Base-by-base conservation (phyloP, 2,888 invertebrate species). In the Nysson spinosus region DNA sequence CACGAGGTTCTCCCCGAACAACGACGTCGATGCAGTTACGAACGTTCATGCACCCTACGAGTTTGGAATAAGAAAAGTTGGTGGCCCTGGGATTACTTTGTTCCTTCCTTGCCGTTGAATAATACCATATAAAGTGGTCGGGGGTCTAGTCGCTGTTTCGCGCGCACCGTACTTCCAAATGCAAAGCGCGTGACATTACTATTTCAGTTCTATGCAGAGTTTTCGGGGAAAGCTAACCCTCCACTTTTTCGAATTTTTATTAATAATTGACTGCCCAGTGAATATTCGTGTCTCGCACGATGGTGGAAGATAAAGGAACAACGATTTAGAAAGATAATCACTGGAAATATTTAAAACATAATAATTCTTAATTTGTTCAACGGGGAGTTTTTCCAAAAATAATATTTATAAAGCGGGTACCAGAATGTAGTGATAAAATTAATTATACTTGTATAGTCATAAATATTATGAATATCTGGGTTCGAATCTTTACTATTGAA, bases 111-210 rank as follows among this genome's bases (percentile, higher is more conserved):
- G 55, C 20, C 54, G 40, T 34, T 61, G 70, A 73, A 72, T 73
- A 72, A 72, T 72, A 65, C 47, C 57, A 55, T 16, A 19, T 17
- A 35, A 46, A 69, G 54, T 50, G 54, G 14, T 28, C 9, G 22
- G 42, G 24, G 24, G 20, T 39, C n/a, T n/a, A n/a, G 54, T 40
- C 56, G 50, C 49, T 44, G 40, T 49, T 65, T 69, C 63, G 43
- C 64, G 64, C 64, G 56, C 68, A 50, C 42, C n/a, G n/a, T n/a
- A n/a, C n/a, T n/a, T n/a, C n/a, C 52, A 72, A 67, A 75, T 66
- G 75, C 63, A 65, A 75, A 69, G 57, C 66, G 50, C 24, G n/a
- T n/a, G 14, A 52, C 66, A 46, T 75, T 71, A 75, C 68, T 65
- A 61, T 71, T 71, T 68, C 56, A 74, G 39, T 35, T 22, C 40